Evolutionary conservation across 2,888 invertebrate genomes (phyloP).

Genomic region (Caenorhabditis doughertyi): DNA sequence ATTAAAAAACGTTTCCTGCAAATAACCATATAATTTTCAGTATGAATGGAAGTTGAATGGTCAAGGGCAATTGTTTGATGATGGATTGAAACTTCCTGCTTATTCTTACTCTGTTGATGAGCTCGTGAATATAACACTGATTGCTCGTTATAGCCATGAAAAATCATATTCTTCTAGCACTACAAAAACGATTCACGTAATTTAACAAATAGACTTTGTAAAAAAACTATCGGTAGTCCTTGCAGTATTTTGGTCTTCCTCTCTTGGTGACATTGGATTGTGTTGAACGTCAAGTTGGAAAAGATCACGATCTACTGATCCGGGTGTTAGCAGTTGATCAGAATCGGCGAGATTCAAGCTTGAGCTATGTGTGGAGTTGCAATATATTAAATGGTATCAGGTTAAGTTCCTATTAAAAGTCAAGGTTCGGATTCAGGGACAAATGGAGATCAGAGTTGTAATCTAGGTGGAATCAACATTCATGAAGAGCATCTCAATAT

Average conservation of each 20-base stretch:
- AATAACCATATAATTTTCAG: conserved; percentile 30
- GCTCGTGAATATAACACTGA: conserved; percentile 50
- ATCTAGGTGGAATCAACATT: conserved; percentile 14
- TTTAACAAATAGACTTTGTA: background rate
- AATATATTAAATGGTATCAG: conserved; percentile 37
- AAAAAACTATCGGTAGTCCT: background rate
- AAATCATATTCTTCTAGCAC: conserved; percentile 49
- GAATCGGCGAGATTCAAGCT: conserved; percentile 35
- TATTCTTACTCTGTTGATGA: conserved; percentile 44
- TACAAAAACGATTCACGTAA: conserved; percentile 56
- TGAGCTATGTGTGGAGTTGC: conserved; percentile 53
- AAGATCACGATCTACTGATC: conserved; percentile 44
- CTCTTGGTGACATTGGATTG: conserved; percentile 51
- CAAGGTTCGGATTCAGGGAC: conserved; percentile 15
- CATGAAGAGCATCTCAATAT: conserved; percentile 26
- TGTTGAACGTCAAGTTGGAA: conserved; percentile 50
- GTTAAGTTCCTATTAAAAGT: background rate
- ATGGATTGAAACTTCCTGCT: conserved; percentile 55
- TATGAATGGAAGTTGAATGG: conserved; percentile 67
- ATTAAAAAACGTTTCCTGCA: background rate
- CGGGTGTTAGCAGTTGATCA: conserved; percentile 43
- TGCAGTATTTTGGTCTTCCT: conserved; percentile 57
- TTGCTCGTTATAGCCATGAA: conserved; percentile 50
- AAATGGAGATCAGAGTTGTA: conserved; percentile 23
- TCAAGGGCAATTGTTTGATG: conserved; percentile 39